Conservation (phyloP, 30 jellyfish, hydroid and myxozoan genomes). For the Catostylus mosaicus region DNA sequence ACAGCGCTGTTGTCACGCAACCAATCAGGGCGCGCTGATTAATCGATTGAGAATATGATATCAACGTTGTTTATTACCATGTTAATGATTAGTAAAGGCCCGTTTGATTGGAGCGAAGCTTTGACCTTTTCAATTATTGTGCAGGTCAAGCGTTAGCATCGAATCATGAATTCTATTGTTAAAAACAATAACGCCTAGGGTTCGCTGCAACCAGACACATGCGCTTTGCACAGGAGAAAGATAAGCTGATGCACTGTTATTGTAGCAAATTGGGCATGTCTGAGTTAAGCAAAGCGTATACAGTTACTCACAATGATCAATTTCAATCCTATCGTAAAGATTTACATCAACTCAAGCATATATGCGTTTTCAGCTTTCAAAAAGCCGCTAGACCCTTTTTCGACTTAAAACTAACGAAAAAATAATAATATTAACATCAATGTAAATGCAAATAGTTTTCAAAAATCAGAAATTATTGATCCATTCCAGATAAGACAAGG, state of each 20-base stretch:
- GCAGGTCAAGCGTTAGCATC: conserved; percentile 20
- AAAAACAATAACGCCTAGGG: neutral
- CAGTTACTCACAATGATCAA: too few species aligned
- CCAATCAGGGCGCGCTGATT: conserved; percentile 52
- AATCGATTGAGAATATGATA: conserved; percentile 42
- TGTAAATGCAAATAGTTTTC: too few species aligned
- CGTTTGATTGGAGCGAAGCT: conserved; percentile 54
- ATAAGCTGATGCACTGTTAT: neutral
- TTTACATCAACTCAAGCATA: too few species aligned
- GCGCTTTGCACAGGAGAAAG: neutral
- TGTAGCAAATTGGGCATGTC: neutral
- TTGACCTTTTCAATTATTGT: conserved; percentile 57
- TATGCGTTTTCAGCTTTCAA: too few species aligned
- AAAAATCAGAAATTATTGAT: too few species aligned
- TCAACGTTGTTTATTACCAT: conserved; percentile 67
- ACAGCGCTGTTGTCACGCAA: neutral
- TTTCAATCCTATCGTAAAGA: too few species aligned
- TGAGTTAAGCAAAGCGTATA: too few species aligned
- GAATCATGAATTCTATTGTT: neutral
- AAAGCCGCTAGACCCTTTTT: too few species aligned
- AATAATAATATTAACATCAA: too few species aligned
- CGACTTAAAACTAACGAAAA: too few species aligned
- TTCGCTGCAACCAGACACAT: conserved; percentile 30
- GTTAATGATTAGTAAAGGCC: conserved; percentile 39
- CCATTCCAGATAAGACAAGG: too few species aligned